Base-by-base conservation (phyloP, 92 coral and sea anemone species). In the Parazoanthus atlanticus region DNA sequence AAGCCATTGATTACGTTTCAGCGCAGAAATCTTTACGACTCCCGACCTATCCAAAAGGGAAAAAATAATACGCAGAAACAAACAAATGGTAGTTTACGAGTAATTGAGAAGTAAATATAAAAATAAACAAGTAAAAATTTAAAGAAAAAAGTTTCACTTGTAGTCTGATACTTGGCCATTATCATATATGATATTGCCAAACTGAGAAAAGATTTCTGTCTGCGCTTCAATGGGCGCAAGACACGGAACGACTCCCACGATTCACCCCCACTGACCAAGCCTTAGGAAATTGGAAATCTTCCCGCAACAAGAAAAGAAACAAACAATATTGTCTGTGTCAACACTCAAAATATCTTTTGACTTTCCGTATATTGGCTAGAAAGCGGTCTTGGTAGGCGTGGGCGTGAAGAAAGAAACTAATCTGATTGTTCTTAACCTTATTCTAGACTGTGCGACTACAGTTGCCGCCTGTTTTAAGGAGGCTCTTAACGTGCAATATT, bases 271-370 rank as follows among this genome's bases (percentile, higher is more conserved):
- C 46, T 76, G 29, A 76, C 80, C 80, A 40, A 54, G 84, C 66
- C 71, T 26, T n/a, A 80, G 66, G 83, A 79, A 47, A 28, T 79
- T 21, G 83, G 83, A 79, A 79, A 30, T 79, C 54, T 47, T 29
- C 69, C 65, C 65, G 26, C 23, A 23, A 61, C 69, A 25, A 21
- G 69, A 61, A 61, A 61, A 21, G 26, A 21, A 23, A 29, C 76
- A 72, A 72, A 72, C 33, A 72, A 72, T 29, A 72, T 30, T 25
- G 7, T 34, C 34, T 21, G 17, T 38, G 56, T 70, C 75, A 70
- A 25, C 75, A 70, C 19, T 70, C 31, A 26, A 29, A 70, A 32
- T n/a, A 21, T 21, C 2, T 40, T 30, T 29, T 72, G 21, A 16
- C n/a, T 11, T 30, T 32, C 33, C 38, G 40, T 13, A 52, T 52